Evolutionary conservation across 2,888 invertebrate genomes (phyloP), one percentile per base, ranked within the genome.

Genomic region (Frankliniella fusca): DNA sequence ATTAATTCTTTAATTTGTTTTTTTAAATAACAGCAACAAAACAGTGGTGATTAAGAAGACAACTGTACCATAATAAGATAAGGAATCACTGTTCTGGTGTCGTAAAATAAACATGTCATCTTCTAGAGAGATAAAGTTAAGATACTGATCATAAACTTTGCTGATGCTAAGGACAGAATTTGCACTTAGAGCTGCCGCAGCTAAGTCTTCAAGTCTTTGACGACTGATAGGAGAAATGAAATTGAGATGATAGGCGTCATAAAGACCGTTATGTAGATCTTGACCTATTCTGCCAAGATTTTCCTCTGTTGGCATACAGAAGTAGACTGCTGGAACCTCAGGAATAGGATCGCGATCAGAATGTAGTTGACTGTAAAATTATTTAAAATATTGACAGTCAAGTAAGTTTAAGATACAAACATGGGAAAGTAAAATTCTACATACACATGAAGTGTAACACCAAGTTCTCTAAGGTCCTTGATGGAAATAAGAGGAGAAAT

Each of bases 311-410:
- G 99, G 98, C 85, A 95, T 92, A 88, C 99, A 97, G 88, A 99
- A 99, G 88, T 99, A 99, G 70, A 99, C 94, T 0, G 98, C 98
- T 81, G 99, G 99, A 3, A 99, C 99, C 90, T 99, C 99, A 10
- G 98, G 98, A 86, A 99, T 97, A n/a, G 94, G 91, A 87, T 96
- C 96, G 83, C 96, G 91, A 87, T 95, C 95, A 11, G 95, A 95
- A 89, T 96, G 96, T 82, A 97, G 89, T 88, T 95, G 94, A 61
- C 96, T 96, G 88, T 15, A 89, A 86, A 84, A 83, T 7, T 81
- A 82, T 48, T 80, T 7, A 80, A 54, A 81, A 81, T 83, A 28
- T 76, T 23, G 38, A 18, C 54, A 11, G 80, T 80, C 27, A 49
- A 15, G 48, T 18, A 61, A 28, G 61, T 28, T 0, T 61, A 83